These are phyloP conservation scores for Hypotaenidia okinawae DNA, from an alignment of 2,797 vertebrate genomes.

Conservation along the genomic window DNA sequence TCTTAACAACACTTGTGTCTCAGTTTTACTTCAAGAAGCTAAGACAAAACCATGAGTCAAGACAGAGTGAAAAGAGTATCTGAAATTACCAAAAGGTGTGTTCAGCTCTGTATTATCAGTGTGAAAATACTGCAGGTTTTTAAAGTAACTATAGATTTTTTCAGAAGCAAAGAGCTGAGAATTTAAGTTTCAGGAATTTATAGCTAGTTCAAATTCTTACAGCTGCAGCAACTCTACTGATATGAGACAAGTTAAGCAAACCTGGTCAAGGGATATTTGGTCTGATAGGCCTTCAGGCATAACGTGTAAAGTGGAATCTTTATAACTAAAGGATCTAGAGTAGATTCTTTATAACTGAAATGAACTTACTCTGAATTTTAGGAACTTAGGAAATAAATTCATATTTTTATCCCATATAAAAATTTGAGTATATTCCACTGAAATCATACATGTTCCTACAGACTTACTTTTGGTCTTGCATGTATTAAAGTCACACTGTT, in stretches of 20 bases:
- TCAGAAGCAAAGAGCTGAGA: neutral
- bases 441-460: neutral
- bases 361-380: neutral
- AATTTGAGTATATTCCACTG: neutral
- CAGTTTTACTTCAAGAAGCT: neutral
- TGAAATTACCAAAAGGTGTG: neutral
- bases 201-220: neutral
- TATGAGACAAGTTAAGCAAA: neutral
- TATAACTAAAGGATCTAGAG: neutral
- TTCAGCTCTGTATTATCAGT: neutral
- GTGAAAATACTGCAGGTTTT: neutral
- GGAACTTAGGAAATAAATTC: neutral
- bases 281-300: neutral
- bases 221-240: neutral
- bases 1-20: neutral
- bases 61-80: neutral
- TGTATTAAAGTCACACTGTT: neutral
- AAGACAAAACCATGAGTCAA: neutral
- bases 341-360: neutral
- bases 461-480: neutral
- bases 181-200: neutral
- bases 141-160: neutral
- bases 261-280: neutral
- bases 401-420: neutral
- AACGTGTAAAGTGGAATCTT: neutral